phyloP scores from a whole-genome alignment of 2,888 invertebrate genomes.

The Ormyrus nitidulus region DNA sequence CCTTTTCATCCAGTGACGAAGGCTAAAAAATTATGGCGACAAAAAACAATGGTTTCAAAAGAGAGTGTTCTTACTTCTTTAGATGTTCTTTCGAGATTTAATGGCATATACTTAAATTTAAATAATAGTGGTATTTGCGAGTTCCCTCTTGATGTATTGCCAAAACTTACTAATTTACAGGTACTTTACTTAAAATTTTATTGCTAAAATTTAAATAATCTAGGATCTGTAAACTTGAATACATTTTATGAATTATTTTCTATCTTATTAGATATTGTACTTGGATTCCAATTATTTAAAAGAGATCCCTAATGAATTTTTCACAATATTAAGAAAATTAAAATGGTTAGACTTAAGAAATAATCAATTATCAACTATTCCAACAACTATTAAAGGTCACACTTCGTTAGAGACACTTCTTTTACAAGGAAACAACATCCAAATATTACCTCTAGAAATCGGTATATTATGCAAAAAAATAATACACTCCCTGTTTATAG shows the following conservation, averaged over 20 bases:
- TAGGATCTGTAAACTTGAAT: neutral
- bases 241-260: constrained; percentile 19
- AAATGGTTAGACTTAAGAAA: constrained; percentile 82
- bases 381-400: constrained; percentile 79
- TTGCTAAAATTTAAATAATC: neutral
- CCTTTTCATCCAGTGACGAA: constrained; percentile 4
- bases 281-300: constrained; percentile 78
- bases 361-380: constrained; percentile 79
- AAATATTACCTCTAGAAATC: constrained; percentile 80
- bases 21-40: constrained; percentile 35
- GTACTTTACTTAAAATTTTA: constrained; percentile 31
- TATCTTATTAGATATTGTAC: constrained; percentile 75
- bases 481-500: constrained; percentile 13
- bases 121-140: constrained; percentile 41
- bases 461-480: constrained; percentile 71
- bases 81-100: constrained; percentile 34
- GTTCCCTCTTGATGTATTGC: constrained; percentile 51
- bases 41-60: constrained; percentile 27
- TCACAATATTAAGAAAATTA: constrained; percentile 77
- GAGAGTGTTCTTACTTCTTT: constrained; percentile 9
- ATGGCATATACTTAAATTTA: constrained; percentile 50
- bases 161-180: constrained; percentile 37
- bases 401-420: constrained; percentile 79
- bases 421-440: constrained; percentile 80
- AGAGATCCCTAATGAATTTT: constrained; percentile 79